Evolutionary conservation across 2,797 vertebrate species (phyloP), one percentile per base, ranked within the genome.

Genomic region (Sarcophilus harrisii): DNA sequence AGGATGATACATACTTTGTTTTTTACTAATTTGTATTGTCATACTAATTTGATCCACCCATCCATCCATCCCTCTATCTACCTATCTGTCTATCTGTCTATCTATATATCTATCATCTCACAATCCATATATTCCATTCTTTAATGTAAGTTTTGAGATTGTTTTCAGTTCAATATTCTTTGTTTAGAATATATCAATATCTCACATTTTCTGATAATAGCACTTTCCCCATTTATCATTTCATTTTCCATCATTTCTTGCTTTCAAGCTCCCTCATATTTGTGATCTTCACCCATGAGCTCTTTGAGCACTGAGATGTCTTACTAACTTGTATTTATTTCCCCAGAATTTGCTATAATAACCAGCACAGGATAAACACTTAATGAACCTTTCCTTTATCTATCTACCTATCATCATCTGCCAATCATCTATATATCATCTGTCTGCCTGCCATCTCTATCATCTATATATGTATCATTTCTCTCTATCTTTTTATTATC

Each of bases 81-180:
- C 16, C 62, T 5, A 66, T 66, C 32, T 18, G 16, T 29, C 30
- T 18, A n/a, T 18, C 66, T 73, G 1, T 3, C 28, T 29, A 11
- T 29, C 59, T 29, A 29, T 60, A 0, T 60, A 60, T 59, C 62
- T 73, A 38, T 73, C 66, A 66, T 91, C 16, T 93, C 58, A 55
- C 92, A 60, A 73, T 57, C 32, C 90, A 91, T 24, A 58, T 21
- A 90, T 13, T 54, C 28, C 32, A 92, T 55, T 93, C 27, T 62
- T 91, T 73, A 32, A 73, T 87, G 0, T 92, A 94, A 95, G 60
- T 28, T 60, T 95, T 66, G 96, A 55, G 29, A 66, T 28, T 81
- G 38, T 92, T 94, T 97, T 92, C 90, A 95, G 3, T 91, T 66
- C 32, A 73, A 38, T 73, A 73, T 73, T 1, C 5, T 73, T 73